phyloP scores from a whole-genome alignment of 1,140 invertebrate species.

The Colletes latitarsis region DNA sequence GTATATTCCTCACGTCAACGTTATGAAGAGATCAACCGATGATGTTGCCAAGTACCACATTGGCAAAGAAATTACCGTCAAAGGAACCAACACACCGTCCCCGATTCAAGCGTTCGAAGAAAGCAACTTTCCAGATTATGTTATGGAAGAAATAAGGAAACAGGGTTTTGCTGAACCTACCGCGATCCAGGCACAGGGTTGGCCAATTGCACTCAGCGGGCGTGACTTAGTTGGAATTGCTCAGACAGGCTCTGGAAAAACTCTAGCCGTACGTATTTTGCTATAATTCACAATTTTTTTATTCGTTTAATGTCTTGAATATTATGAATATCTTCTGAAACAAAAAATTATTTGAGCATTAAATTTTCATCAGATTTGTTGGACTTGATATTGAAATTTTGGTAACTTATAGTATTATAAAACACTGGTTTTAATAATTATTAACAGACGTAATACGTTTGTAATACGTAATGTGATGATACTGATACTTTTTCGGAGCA shows the following conservation, averaged over 20 bases:
- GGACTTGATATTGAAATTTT: background rate
- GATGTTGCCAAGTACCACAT: constrained; percentile 89
- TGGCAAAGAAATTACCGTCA: constrained; percentile 92
- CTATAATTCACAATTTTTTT: background rate
- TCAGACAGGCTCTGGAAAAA: constrained; percentile 96
- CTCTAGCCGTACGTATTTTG: constrained; percentile 83
- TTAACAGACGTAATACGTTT: no score
- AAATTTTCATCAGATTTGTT: no score
- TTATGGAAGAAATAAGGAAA: constrained; percentile 90
- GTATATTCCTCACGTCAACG: constrained; percentile 91
- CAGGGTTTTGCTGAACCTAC: constrained; percentile 93
- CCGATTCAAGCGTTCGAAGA: constrained; percentile 95
- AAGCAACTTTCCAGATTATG: constrained; percentile 92
- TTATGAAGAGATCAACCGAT: constrained; percentile 85
- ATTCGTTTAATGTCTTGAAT: background rate
- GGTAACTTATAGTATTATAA: background rate
- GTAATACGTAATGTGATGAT: no score
- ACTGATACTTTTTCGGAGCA: no score
- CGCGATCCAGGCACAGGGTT: constrained; percentile 93
- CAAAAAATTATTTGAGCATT: no score
- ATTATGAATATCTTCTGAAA: background rate
- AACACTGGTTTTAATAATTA: background rate
- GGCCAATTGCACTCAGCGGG: constrained; percentile 96
- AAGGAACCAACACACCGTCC: constrained; percentile 90
- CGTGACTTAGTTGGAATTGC: constrained; percentile 97